phyloP scores from a whole-genome alignment of 2,113 vertebrate species.

The Scytalopus superciliaris region DNA sequence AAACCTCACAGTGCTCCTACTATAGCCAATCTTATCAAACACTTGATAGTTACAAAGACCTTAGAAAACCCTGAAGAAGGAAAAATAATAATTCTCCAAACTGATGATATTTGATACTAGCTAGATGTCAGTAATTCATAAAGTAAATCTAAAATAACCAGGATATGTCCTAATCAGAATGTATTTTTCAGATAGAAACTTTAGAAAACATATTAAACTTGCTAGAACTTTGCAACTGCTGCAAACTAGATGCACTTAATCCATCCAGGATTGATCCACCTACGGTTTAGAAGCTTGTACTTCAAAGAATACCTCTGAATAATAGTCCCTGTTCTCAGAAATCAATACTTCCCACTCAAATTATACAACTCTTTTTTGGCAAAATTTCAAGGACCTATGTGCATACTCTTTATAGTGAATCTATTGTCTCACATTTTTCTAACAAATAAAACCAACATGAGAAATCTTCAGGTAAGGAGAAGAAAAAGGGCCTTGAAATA shows the following conservation, averaged over 20 bases:
- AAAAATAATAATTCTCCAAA: background rate
- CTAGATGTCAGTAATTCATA: background rate
- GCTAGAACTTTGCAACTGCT: background rate
- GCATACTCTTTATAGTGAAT: background rate
- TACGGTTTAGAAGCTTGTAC: background rate
- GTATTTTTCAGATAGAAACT: background rate
- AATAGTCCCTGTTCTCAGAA: background rate
- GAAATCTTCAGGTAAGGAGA: background rate
- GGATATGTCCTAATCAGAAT: background rate
- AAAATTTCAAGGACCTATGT: background rate
- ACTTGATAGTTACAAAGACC: background rate
- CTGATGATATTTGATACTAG: background rate
- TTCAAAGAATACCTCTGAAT: background rate
- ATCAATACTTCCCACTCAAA: background rate
- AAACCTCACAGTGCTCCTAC: background rate
- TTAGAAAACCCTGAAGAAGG: background rate
- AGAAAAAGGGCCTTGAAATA: background rate
- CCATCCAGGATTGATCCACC: background rate
- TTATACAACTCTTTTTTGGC: background rate
- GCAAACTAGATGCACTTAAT: background rate
- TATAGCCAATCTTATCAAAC: background rate
- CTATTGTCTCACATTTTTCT: background rate
- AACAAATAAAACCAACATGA: background rate
- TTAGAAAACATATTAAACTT: background rate
- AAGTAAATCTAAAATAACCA: background rate